Conservation (phyloP, 2,888 invertebrate genomes). For the Prosapia bicincta region DNA sequence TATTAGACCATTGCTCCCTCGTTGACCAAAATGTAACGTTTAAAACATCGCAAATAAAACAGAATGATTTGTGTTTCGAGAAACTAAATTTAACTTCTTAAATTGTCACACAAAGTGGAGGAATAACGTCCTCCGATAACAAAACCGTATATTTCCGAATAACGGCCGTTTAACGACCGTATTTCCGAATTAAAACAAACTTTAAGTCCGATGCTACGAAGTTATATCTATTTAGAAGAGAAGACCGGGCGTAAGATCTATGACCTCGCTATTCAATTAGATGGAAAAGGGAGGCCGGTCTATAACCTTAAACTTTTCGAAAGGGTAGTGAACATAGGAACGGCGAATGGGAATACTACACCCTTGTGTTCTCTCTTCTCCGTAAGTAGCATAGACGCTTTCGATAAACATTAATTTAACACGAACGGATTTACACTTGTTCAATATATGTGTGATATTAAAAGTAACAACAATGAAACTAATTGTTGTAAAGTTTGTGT, state of each 20-base stretch:
- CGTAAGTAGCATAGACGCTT: not conserved
- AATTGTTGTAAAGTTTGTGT: too few relatives aligned
- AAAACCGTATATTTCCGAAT: not conserved
- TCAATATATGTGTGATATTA: too few relatives aligned
- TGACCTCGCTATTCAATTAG: not conserved
- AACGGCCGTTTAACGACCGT: slow-evolving; percentile 2
- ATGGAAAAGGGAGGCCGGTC: not conserved
- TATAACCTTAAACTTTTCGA: not conserved
- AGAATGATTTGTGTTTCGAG: too few relatives aligned
- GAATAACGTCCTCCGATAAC: not conserved
- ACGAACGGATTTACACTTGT: not conserved
- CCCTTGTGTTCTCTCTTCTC: not conserved
- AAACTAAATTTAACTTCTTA: not conserved
- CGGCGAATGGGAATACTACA: not conserved
- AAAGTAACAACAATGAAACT: too few relatives aligned
- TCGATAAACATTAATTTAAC: not conserved
- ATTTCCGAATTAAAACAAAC: not conserved
- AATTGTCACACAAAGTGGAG: not conserved
- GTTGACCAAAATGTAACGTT: too few relatives aligned
- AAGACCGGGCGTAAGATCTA: not conserved
- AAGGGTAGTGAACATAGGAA: not conserved
- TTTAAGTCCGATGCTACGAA: not conserved
- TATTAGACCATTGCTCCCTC: too few relatives aligned
- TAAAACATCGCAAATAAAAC: too few relatives aligned
- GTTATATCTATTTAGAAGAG: not conserved